Conservation (phyloP, 1,140 invertebrate species). For the Drosophila melanica region DNA sequence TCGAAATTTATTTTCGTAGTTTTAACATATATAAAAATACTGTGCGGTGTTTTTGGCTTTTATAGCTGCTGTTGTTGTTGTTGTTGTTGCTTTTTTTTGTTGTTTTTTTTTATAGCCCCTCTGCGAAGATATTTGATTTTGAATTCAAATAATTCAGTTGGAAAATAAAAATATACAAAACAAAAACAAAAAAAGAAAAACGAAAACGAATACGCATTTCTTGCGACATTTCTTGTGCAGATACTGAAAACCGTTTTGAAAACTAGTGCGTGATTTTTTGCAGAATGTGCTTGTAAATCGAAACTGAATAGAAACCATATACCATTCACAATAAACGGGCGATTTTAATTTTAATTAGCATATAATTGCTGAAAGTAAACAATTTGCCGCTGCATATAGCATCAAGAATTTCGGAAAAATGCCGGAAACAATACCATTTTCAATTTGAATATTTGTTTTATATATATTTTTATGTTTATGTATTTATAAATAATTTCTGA, state of each 20-base stretch:
- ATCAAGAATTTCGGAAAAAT: constrained; percentile 9
- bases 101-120: constrained; percentile 22
- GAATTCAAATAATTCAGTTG: constrained; percentile 66
- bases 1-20: constrained; percentile 72
- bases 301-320: constrained; percentile 29
- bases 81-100: no score
- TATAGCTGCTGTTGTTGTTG: constrained; percentile 18
- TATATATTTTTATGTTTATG: background rate
- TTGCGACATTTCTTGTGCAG: constrained; percentile 59
- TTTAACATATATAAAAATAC: constrained; percentile 40
- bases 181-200: constrained; percentile 38
- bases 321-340: background rate
- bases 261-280: constrained; percentile 44
- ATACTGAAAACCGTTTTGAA: constrained; percentile 15
- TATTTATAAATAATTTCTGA: background rate
- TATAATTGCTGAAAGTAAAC: constrained; percentile 14
- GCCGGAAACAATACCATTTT: constrained; percentile 1
- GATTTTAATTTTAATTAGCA: constrained; percentile 11
- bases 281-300: constrained; percentile 39
- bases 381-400: background rate
- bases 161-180: constrained; percentile 28
- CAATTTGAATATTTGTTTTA: background rate
- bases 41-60: constrained; percentile 42
- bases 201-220: constrained; percentile 39
- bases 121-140: constrained; percentile 40